Evolutionary conservation across 2,888 invertebrate genomes (phyloP), one percentile per base, ranked within the genome.

Genomic region (Zeuzera pyrina): DNA sequence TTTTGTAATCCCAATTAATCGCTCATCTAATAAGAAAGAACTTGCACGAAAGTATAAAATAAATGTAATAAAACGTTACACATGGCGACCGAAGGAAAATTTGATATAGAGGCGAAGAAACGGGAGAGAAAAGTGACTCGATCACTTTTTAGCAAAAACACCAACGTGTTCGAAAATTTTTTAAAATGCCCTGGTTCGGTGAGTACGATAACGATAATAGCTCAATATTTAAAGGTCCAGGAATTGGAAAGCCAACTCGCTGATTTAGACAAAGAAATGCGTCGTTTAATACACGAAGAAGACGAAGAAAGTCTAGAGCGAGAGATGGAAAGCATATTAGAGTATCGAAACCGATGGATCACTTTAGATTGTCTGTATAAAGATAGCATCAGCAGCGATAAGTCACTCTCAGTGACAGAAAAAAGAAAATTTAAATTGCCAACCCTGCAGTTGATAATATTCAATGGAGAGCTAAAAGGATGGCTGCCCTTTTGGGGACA

Each of bases 361-460:
- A 21, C 8, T n/a, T n/a, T 21, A 7, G 21, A 21, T n/a, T n/a
- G n/a, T n/a, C n/a, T n/a, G n/a, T n/a, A n/a, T n/a, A n/a, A n/a
- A n/a, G n/a, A n/a, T n/a, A n/a, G n/a, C n/a, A n/a, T n/a, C n/a
- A n/a, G n/a, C n/a, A n/a, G n/a, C n/a, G n/a, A n/a, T n/a, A n/a
- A n/a, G n/a, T n/a, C n/a, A n/a, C n/a, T n/a, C n/a, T n/a, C n/a
- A n/a, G n/a, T n/a, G n/a, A n/a, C n/a, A n/a, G n/a, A n/a, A n/a
- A n/a, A n/a, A 21, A 21, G 21, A 21, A 21, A 21, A n/a, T 21
- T n/a, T n/a, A 21, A 21, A 21, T 21, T 21, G 21, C 21, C 21
- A n/a, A 7, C 21, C 21, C n/a, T 21, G n/a, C 8, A 21, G n/a
- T n/a, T n/a, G 7, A 21, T n/a, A n/a, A 21, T n/a, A n/a, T 21